These are phyloP conservation scores for Caretta caretta DNA, from an alignment of 2,113 vertebrate species.

Conservation along the genomic window DNA sequence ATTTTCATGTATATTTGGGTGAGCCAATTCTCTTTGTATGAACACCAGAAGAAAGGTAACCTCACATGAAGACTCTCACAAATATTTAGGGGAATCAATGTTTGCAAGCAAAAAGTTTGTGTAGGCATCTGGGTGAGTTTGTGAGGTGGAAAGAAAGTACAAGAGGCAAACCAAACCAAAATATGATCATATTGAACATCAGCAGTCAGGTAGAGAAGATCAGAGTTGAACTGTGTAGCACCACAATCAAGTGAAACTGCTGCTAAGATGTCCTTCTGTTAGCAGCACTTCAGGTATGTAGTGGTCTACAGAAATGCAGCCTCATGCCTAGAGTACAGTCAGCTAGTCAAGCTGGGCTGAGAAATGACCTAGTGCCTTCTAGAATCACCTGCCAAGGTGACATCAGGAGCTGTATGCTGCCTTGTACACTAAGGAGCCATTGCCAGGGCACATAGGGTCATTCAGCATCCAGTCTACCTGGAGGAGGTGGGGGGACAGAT, in stretches of 20 bases:
- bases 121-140: background rate
- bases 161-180: background rate
- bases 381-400: fast-evolving
- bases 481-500: background rate
- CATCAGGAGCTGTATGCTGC: fast-evolving
- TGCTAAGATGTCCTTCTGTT: background rate
- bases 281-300: background rate
- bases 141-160: background rate
- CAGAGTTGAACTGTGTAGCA: background rate
- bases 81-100: constrained; percentile 60
- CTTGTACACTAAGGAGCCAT: background rate
- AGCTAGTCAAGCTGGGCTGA: background rate
- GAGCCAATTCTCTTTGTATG: constrained; percentile 52
- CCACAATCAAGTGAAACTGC: background rate
- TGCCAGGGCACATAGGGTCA: background rate
- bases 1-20: constrained; percentile 64
- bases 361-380: background rate
- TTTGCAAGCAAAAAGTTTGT: constrained; percentile 9
- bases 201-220: background rate
- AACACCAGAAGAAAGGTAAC: constrained; percentile 47
- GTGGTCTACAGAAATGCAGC: background rate
- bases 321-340: background rate
- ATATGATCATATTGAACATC: background rate
- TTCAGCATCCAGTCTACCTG: background rate
- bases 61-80: constrained; percentile 43